These are phyloP conservation scores for Poeciliopsis occidentalis DNA, from an alignment of 2,113 vertebrate species.

Conservation along the genomic window DNA sequence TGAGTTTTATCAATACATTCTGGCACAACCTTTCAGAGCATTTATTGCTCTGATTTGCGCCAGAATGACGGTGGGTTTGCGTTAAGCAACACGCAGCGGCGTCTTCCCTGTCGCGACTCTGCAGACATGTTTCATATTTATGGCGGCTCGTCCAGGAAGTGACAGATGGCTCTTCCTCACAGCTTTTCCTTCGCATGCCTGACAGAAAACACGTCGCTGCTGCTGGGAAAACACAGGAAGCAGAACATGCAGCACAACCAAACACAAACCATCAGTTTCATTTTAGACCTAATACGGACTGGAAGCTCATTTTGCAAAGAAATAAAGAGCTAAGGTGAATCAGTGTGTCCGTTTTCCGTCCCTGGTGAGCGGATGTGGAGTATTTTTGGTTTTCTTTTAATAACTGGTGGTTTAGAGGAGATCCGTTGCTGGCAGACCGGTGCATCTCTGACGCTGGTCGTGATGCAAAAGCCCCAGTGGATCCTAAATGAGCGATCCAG, in stretches of 20 bases:
- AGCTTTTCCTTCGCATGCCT: slow-evolving; percentile 55
- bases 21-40: too few species aligned
- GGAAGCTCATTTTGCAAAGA: background rate
- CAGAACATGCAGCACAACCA: background rate
- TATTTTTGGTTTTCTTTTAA: slow-evolving; percentile 59
- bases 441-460: slow-evolving; percentile 52
- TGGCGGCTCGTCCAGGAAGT: slow-evolving; percentile 49
- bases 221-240: slow-evolving; percentile 1
- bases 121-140: slow-evolving; percentile 65
- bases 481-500: slow-evolving; percentile 4
- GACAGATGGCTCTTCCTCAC: slow-evolving; percentile 72
- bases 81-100: background rate
- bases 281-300: too few species aligned
- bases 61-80: too few species aligned
- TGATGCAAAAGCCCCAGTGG: slow-evolving; percentile 53
- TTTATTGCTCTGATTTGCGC: too few species aligned
- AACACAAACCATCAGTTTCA: too few species aligned
- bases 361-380: slow-evolving; percentile 22
- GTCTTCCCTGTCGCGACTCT: slow-evolving; percentile 6
- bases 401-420: slow-evolving; percentile 55
- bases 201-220: slow-evolving; percentile 2
- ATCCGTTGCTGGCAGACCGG: slow-evolving; percentile 56
- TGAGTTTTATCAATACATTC: too few species aligned
- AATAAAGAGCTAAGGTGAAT: slow-evolving; percentile 9
- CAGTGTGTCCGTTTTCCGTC: slow-evolving; percentile 31